Evolutionary conservation across 2,888 invertebrate species (phyloP).

Genomic region (Esperia sulphurella): DNA sequence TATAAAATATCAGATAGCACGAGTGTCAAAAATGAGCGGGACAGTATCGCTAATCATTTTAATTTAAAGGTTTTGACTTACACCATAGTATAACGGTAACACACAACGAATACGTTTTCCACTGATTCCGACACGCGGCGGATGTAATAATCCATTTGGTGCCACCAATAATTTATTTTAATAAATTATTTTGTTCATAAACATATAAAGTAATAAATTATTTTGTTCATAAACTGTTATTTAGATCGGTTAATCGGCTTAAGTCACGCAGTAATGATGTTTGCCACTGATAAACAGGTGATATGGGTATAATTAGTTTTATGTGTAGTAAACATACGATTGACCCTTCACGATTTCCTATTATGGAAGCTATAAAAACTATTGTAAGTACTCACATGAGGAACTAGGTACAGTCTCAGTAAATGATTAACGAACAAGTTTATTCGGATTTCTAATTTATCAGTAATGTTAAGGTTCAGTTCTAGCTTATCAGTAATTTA

Average conservation of each 20-base stretch:
- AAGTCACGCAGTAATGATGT: conserved; percentile 14
- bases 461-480: no score
- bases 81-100: conserved; percentile 40
- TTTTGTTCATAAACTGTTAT: conserved; percentile 13
- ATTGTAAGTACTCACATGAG: no score
- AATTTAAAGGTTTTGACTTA: conserved; percentile 24
- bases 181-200: conserved; percentile 14
- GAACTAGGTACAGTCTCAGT: no score
- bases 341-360: conserved; percentile 6
- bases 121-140: conserved; percentile 36
- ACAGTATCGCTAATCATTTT: no score
- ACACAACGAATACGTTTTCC: conserved; percentile 27
- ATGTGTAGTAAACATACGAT: conserved; percentile 4
- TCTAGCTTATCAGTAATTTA: no score
- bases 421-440: no score
- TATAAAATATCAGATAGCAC: no score
- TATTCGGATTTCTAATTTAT: no score
- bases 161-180: conserved; percentile 11
- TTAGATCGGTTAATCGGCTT: conserved; percentile 11
- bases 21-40: neutral
- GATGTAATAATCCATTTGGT: conserved; percentile 33
- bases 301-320: conserved; percentile 11
- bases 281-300: conserved; percentile 11
- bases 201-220: conserved; percentile 9
- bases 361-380: neutral